phyloP scores from a whole-genome alignment of 2,888 invertebrate genomes.

The Protonemura montana region DNA sequence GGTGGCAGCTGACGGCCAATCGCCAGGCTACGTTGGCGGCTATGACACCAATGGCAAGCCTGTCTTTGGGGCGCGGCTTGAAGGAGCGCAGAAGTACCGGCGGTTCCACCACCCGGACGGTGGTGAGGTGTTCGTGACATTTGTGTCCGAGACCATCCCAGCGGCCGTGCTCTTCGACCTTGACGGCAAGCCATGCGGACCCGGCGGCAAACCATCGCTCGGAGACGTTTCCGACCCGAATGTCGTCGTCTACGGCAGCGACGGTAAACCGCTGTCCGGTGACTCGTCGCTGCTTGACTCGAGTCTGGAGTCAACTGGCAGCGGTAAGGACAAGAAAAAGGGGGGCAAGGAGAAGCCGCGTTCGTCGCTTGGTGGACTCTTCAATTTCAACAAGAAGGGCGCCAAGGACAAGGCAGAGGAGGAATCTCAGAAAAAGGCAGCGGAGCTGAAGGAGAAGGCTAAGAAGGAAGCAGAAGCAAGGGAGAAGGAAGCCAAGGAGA shows the following conservation, averaged over 20 bases:
- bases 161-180: slow-evolving; percentile 21
- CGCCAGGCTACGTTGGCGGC: background rate
- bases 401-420: slow-evolving; percentile 8
- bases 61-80: slow-evolving; percentile 52
- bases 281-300: slow-evolving; percentile 38
- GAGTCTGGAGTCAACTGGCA: slow-evolving; percentile 25
- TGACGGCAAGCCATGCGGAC: slow-evolving; percentile 54
- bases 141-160: slow-evolving; percentile 55
- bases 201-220: slow-evolving; percentile 52
- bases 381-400: slow-evolving; percentile 17
- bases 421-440: background rate
- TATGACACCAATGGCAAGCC: slow-evolving; percentile 56
- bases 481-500: background rate
- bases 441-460: slow-evolving; percentile 17
- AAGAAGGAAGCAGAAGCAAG: background rate
- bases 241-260: slow-evolving; percentile 56
- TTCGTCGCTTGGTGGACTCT: slow-evolving; percentile 45
- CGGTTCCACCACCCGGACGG: slow-evolving; percentile 49
- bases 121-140: slow-evolving; percentile 56
- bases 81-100: slow-evolving; percentile 54
- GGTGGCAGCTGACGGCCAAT: background rate
- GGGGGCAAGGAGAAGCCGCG: slow-evolving; percentile 44
- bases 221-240: slow-evolving; percentile 52
- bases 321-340: slow-evolving; percentile 45
- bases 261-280: slow-evolving; percentile 54